Conservation (phyloP, 2,797 vertebrate genomes). For the Tragelaphus oryx region DNA sequence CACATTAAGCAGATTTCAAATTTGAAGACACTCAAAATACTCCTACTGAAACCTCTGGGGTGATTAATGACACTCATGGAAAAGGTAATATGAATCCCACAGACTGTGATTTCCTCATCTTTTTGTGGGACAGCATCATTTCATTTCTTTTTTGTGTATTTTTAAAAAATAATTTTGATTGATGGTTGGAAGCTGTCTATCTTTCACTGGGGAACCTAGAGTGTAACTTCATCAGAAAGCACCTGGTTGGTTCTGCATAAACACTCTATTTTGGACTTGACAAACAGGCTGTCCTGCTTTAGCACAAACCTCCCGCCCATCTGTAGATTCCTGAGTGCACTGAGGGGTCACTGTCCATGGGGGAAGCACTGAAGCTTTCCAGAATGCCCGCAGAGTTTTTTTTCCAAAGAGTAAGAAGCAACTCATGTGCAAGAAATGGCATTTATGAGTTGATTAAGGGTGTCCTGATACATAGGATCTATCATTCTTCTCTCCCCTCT, state of each 20-base stretch:
- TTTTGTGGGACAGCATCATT: conserved; percentile 45
- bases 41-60: not conserved
- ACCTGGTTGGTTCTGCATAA: not conserved
- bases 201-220: not conserved
- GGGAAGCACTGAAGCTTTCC: not conserved
- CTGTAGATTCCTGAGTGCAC: not conserved
- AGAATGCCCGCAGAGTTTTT: conserved; percentile 32
- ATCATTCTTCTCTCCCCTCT: not conserved
- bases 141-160: conserved; percentile 48
- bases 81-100: conserved; percentile 38
- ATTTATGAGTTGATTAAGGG: conserved; percentile 9
- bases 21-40: not conserved
- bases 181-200: not conserved
- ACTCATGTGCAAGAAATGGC: conserved; percentile 38
- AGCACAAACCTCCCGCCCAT: not conserved
- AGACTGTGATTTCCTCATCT: conserved; percentile 46
- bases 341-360: not conserved
- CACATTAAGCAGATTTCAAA: conserved; percentile 26
- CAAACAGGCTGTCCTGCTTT: not conserved
- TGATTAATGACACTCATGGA: conserved; percentile 41
- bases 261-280: not conserved
- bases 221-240: not conserved
- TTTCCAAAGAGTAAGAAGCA: conserved; percentile 20
- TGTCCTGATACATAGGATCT: not conserved
- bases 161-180: not conserved